These are phyloP conservation scores for Sandelia bainsii DNA, from an alignment of 2,797 vertebrate genomes.

Conservation along the genomic window DNA sequence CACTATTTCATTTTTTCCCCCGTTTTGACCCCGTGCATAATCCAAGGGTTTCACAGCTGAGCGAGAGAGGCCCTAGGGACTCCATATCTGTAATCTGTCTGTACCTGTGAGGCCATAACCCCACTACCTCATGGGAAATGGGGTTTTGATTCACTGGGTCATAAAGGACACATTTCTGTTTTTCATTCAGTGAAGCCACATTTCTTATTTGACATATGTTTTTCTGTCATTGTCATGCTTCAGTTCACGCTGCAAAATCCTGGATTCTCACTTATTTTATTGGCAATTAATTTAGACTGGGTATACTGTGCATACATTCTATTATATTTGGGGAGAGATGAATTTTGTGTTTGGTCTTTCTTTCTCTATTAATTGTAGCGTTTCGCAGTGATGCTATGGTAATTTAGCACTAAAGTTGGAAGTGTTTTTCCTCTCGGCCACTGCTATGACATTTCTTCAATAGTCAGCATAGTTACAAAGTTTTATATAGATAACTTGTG, in stretches of 20 bases:
- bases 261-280: constrained; percentile 17
- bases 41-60: constrained; percentile 36
- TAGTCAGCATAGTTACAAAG: constrained; percentile 54
- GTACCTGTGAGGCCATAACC: constrained; percentile 51
- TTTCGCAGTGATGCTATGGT: constrained; percentile 9
- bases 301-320: neutral
- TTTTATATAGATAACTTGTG: constrained; percentile 18
- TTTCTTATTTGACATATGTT: constrained; percentile 24
- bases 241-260: constrained; percentile 9
- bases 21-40: constrained; percentile 16
- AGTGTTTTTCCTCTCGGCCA: neutral
- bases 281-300: constrained; percentile 11
- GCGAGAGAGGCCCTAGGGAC: constrained; percentile 17
- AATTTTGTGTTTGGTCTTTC: neutral
- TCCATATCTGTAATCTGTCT: constrained; percentile 41
- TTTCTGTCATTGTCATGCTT: constrained; percentile 17
- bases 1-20: neutral
- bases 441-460: constrained; percentile 55
- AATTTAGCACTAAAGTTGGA: constrained; percentile 12
- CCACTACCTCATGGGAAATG: constrained; percentile 62
- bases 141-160: constrained; percentile 58
- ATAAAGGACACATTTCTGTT: constrained; percentile 29
- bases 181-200: constrained; percentile 25
- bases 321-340: neutral
- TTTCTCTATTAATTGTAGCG: constrained; percentile 26